A percentile compares a stretch with the other conserved stretches of the same genome.
These are phyloP conservation scores for Gymnocephalus cernua DNA, from an alignment of 2,113 vertebrate genomes.

Conservation along the genomic window DNA sequence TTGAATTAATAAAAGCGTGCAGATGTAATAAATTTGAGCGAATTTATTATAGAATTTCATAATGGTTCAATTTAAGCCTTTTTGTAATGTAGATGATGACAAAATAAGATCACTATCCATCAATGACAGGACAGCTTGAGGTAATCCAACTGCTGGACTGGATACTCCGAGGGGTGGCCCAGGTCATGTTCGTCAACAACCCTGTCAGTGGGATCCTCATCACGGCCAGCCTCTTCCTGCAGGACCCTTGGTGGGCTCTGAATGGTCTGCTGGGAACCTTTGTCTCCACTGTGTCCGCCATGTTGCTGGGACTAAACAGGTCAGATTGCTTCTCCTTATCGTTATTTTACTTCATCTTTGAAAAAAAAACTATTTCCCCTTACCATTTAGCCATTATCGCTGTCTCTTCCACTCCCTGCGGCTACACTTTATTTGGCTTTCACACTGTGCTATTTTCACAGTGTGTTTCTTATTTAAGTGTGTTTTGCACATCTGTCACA, in stretches of 20 bases:
- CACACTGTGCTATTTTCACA: constrained; percentile 24
- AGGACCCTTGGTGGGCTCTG: constrained; percentile 88
- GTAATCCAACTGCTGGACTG: constrained; percentile 86
- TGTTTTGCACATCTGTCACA: constrained; percentile 32
- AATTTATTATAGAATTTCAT: not conserved
- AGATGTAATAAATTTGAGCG: not conserved
- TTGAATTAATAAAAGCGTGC: not conserved
- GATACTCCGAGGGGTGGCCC: constrained; percentile 85
- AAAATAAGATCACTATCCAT: not conserved
- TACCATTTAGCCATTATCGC: constrained; percentile 13
- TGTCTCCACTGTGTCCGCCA: constrained; percentile 83
- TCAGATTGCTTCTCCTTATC: constrained; percentile 40
- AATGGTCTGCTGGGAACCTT: constrained; percentile 83
- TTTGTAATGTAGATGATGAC: not conserved
- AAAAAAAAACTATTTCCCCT: not conserved
- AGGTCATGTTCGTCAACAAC: constrained; percentile 91
- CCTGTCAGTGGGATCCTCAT: constrained; percentile 87
- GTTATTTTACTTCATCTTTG: not conserved
- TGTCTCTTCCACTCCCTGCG: constrained; percentile 6
- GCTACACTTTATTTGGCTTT: constrained; percentile 17
- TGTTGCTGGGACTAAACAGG: constrained; percentile 87
- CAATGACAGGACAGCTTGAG: constrained; percentile 81
- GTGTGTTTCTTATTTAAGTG: constrained; percentile 32
- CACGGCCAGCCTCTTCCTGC: constrained; percentile 80
- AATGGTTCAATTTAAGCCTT: not conserved